These are phyloP conservation scores for Isotomurus palustris DNA, from an alignment of 2,888 invertebrate species.

Conservation along the genomic window DNA sequence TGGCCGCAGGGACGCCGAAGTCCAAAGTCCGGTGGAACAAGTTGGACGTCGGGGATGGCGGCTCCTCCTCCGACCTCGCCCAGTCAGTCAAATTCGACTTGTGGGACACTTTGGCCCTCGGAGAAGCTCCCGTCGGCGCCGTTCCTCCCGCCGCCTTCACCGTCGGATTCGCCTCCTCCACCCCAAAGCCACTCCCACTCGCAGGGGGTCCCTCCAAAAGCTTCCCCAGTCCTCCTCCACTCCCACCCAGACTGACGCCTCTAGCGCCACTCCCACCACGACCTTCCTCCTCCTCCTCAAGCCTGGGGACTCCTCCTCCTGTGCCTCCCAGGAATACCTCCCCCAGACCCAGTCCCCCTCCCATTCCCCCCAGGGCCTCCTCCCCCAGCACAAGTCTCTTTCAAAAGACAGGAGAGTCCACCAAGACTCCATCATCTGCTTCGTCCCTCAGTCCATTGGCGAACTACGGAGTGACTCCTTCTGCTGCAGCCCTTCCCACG, in stretches of 20 bases:
- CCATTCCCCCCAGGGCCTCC: not conserved
- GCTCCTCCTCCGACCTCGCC: not conserved
- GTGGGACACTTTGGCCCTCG: slow-evolving; percentile 22
- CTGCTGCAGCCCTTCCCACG: not conserved
- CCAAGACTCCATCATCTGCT: too few species aligned
- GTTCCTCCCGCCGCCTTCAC: not conserved
- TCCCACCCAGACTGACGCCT: not conserved
- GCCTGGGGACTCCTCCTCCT: not conserved
- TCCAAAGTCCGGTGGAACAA: slow-evolving; percentile 15
- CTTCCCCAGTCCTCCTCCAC: not conserved
- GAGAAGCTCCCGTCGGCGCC: not conserved
- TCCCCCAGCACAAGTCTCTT: too few species aligned
- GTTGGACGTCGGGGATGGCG: too few species aligned
- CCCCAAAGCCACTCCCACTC: not conserved
- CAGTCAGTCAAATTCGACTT: slow-evolving; percentile 5
- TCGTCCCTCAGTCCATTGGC: too few species aligned
- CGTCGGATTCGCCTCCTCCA: not conserved
- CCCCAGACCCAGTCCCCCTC: not conserved
- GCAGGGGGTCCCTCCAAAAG: not conserved
- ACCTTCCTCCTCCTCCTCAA: not conserved
- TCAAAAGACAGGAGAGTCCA: too few species aligned
- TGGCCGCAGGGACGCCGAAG: slow-evolving; percentile 12
- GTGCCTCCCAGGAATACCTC: not conserved
- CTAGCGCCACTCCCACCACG: not conserved
- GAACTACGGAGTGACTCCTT: too few species aligned